Conservation (phyloP, 2,888 invertebrate genomes). For the Watsonalla binaria region DNA sequence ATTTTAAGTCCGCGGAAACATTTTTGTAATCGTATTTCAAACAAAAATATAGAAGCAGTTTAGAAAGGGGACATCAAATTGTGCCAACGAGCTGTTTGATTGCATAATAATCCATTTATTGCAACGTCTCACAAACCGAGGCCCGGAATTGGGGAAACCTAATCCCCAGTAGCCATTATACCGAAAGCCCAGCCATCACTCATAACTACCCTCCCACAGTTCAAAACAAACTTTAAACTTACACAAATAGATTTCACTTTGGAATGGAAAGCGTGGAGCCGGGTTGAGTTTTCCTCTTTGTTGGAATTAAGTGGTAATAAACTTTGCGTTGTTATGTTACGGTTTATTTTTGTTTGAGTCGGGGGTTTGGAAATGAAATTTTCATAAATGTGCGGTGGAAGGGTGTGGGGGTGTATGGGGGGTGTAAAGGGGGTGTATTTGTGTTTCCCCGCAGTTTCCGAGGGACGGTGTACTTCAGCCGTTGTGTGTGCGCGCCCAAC, state of each 20-base stretch:
- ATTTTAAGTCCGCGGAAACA: background rate
- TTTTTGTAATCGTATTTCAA: background rate
- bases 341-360: slow-evolving; percentile 58
- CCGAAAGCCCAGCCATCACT: slow-evolving; percentile 62
- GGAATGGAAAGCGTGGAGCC: slow-evolving; percentile 22
- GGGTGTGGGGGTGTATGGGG: slow-evolving; percentile 17
- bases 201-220: slow-evolving; percentile 33
- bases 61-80: slow-evolving; percentile 16
- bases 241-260: slow-evolving; percentile 48
- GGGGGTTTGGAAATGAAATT: slow-evolving; percentile 72
- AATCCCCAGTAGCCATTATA: slow-evolving; percentile 73
- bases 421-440: slow-evolving; percentile 30
- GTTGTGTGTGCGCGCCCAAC: slow-evolving; percentile 51
- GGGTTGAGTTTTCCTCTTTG: slow-evolving; percentile 35
- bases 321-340: slow-evolving; percentile 56
- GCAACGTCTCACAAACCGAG: slow-evolving; percentile 55
- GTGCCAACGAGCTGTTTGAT: slow-evolving; percentile 47
- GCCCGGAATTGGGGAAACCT: slow-evolving; percentile 67
- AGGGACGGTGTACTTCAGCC: slow-evolving; percentile 56
- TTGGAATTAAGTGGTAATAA: slow-evolving; percentile 58
- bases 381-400: slow-evolving; percentile 61
- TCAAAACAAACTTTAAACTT: slow-evolving; percentile 42
- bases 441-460: slow-evolving; percentile 61
- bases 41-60: slow-evolving; percentile 8
- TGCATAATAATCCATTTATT: slow-evolving; percentile 71